These are phyloP conservation scores for Idaea straminata DNA, from an alignment of 2,888 invertebrate species.

Conservation along the genomic window DNA sequence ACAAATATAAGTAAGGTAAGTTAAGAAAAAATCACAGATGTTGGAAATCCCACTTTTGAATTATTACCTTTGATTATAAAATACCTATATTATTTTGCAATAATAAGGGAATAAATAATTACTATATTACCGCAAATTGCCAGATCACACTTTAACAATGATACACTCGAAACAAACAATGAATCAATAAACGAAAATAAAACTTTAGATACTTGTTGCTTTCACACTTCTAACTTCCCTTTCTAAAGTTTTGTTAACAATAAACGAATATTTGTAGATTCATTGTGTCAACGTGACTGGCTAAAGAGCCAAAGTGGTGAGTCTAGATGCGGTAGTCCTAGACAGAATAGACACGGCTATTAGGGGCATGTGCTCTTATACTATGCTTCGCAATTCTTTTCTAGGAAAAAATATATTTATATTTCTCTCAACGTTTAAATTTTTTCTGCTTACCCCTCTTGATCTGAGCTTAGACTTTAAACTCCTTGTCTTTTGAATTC, in stretches of 20 bases:
- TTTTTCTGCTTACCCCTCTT: conserved; percentile 1
- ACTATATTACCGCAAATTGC: neutral
- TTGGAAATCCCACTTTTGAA: neutral
- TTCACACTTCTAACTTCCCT: conserved; percentile 31
- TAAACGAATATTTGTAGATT: conserved; percentile 72
- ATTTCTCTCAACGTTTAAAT: neutral
- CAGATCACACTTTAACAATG: conserved; percentile 16
- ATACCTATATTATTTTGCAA: neutral
- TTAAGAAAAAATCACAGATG: neutral
- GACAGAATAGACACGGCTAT: conserved; percentile 46
- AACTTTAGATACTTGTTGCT: conserved; percentile 37
- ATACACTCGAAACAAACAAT: conserved; percentile 12
- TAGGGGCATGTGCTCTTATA: conserved; percentile 59
- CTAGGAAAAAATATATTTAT: conserved; percentile 19
- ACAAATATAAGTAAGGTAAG: neutral
- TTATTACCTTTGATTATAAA: neutral
- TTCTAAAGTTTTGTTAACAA: conserved; percentile 32
- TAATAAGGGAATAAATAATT: neutral
- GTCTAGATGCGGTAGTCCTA: conserved; percentile 75
- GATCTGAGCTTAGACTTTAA: neutral
- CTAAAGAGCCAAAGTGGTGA: conserved; percentile 78
- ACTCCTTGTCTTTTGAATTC: conserved; percentile 4
- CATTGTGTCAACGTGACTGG: conserved; percentile 78
- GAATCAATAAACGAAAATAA: conserved; percentile 14
- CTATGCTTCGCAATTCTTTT: conserved; percentile 3